These are phyloP conservation scores for Chromoteleia sp. DNA, from an alignment of 2,888 invertebrate species.

Conservation along the genomic window DNA sequence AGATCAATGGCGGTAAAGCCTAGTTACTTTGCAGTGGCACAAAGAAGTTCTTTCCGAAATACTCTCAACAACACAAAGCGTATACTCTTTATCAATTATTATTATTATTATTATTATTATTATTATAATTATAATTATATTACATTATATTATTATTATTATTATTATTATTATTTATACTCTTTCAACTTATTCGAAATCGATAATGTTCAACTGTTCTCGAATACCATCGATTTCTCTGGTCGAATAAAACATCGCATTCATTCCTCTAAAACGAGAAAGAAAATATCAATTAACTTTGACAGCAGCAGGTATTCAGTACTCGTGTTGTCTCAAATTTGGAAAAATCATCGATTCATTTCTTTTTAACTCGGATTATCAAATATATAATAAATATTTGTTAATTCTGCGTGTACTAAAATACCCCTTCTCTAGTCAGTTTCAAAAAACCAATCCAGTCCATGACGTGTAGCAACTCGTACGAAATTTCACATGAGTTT, in stretches of 20 bases:
- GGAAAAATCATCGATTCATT: constrained; percentile 47
- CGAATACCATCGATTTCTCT: constrained; percentile 56
- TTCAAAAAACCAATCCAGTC: constrained; percentile 84
- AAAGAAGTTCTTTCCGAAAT: constrained; percentile 73
- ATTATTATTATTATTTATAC: constrained; percentile 33
- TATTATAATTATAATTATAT: no score
- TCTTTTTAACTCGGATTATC: constrained; percentile 2
- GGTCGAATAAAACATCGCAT: constrained; percentile 17
- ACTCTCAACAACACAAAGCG: constrained; percentile 71
- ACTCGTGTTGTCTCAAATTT: constrained; percentile 57
- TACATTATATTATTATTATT: no score
- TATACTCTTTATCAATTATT: constrained; percentile 56
- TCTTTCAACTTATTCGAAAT: constrained; percentile 29
- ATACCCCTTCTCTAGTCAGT: constrained; percentile 83
- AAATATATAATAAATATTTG: constrained; percentile 52
- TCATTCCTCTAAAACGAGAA: constrained; percentile 49
- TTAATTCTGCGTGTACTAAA: constrained; percentile 75
- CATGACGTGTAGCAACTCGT: constrained; percentile 84
- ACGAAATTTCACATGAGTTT: constrained; percentile 78
- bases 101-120: no score
- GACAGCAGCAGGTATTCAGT: constrained; percentile 68
- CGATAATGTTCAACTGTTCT: constrained; percentile 42
- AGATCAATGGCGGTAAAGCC: constrained; percentile 84
- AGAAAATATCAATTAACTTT: constrained; percentile 50
- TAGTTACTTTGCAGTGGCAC: constrained; percentile 84